Evolutionary conservation across 2,797 vertebrate genomes (phyloP), one percentile per base, ranked within the genome.

Genomic region (Coracias cyanogaster): DNA sequence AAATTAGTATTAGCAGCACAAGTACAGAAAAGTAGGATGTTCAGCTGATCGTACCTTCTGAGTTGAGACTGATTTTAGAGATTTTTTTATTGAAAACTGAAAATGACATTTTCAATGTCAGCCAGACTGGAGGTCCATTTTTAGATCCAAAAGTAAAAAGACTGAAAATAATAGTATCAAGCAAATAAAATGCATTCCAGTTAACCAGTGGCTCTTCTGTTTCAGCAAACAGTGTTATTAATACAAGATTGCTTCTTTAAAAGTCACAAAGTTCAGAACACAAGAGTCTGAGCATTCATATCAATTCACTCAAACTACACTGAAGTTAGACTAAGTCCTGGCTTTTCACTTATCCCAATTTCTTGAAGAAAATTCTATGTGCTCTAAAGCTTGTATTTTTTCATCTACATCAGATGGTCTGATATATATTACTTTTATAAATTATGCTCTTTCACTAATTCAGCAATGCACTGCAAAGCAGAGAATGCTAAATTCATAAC

Each of bases 401-500:
- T 69, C 71, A 69, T 54, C 31, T 66, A 37, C 33, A 24, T 49
- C 26, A 28, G 37, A 28, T 25, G 20, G 20, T 26, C 28, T 57
- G 62, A 46, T 12, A 52, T 3, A 2, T 20, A 13, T 19, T 19
- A 49, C 24, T 43, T 57, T 66, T 46, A 4, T 19, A 45, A 83
- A 15, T 4, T 28, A 13, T 8, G 21, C 9, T 80, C 28, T 64
- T 85, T n/a, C 60, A 18, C 49, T 39, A 39, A 29, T 29, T 55
- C 70, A 61, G 43, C 73, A 72, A 12, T 3, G 26, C 9, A 12
- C 22, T 28, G 48, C 62, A 35, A 74, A 85, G n/a, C 25, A 28
- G 49, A 58, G 43, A 52, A 58, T 0, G 15, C 20, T 6, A n/a
- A 48, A 1, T 13, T 52, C 22, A 8, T 28, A 21, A 0, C 8